Conservation (phyloP, 2,797 vertebrate genomes). For the Acomys russatus region DNA sequence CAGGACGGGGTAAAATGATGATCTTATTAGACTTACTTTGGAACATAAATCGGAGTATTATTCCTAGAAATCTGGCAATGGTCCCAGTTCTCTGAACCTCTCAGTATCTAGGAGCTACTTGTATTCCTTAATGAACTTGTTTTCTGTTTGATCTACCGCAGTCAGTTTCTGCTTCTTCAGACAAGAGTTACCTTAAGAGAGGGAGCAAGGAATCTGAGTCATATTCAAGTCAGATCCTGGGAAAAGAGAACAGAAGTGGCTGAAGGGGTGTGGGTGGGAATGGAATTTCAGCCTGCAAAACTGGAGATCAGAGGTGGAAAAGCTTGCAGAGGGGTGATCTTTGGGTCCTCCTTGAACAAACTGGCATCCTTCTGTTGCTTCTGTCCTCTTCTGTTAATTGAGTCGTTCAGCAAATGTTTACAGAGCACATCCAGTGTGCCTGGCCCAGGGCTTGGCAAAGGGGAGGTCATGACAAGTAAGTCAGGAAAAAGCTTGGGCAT, state of each 20-base stretch:
- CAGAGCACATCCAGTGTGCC: background rate
- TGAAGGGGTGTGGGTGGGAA: background rate
- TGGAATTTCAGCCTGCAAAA: background rate
- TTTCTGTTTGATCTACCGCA: conserved; percentile 66
- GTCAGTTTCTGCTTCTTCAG: conserved; percentile 50
- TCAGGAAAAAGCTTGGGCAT: background rate
- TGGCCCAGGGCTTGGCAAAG: no score
- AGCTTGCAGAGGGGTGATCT: background rate
- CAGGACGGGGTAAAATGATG: background rate
- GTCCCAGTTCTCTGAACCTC: conserved; percentile 42
- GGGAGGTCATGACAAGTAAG: background rate
- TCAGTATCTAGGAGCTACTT: background rate
- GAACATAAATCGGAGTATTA: conserved; percentile 16
- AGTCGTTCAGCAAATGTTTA: background rate
- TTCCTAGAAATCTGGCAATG: conserved; percentile 70
- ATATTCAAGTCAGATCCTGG: conserved; percentile 17
- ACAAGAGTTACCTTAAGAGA: conserved; percentile 7
- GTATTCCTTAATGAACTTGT: conserved; percentile 65
- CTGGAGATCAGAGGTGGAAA: conserved; percentile 1
- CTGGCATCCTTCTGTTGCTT: background rate
- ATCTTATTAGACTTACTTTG: conserved; percentile 7
- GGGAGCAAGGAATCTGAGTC: conserved; percentile 53
- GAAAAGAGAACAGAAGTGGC: conserved; percentile 50
- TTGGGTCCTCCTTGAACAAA: background rate
- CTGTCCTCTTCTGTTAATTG: background rate